These are phyloP conservation scores for Otis tarda DNA, from an alignment of 2,113 vertebrate species.

Conservation along the genomic window DNA sequence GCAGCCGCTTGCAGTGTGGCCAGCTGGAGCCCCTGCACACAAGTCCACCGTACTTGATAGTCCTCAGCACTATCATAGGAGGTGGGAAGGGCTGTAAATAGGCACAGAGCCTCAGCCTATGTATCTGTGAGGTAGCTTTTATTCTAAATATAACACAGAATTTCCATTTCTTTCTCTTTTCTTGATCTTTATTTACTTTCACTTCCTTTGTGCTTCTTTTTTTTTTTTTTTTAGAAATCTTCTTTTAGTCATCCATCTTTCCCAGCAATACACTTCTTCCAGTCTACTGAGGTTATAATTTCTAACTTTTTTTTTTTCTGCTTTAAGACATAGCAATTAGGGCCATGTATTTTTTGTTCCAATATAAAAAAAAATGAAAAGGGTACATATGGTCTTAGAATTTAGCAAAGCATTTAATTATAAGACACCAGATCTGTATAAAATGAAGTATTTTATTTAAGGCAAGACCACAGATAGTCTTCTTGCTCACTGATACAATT, in stretches of 20 bases:
- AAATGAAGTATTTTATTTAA: background rate
- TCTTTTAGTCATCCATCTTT: background rate
- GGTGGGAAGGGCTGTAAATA: background rate
- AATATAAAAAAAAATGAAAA: background rate
- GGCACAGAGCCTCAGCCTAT: background rate
- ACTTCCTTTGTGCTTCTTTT: background rate
- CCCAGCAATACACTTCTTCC: background rate
- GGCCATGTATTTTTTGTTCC: background rate
- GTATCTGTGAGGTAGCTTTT: background rate
- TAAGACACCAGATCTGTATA: background rate
- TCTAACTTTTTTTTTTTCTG: background rate
- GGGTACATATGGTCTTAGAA: background rate
- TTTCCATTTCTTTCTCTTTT: background rate
- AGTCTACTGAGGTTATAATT: background rate
- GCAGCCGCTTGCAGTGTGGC: accelerated
- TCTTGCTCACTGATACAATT: background rate
- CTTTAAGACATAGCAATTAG: background rate
- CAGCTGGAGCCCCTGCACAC: background rate
- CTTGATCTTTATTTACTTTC: background rate
- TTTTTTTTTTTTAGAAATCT: background rate
- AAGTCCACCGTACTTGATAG: accelerated
- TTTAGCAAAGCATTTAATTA: background rate
- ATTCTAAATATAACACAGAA: background rate
- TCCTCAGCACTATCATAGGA: background rate
- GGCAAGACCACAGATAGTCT: background rate